These are phyloP conservation scores for Struthio camelus DNA, from an alignment of 2,113 vertebrate species.

Conservation along the genomic window DNA sequence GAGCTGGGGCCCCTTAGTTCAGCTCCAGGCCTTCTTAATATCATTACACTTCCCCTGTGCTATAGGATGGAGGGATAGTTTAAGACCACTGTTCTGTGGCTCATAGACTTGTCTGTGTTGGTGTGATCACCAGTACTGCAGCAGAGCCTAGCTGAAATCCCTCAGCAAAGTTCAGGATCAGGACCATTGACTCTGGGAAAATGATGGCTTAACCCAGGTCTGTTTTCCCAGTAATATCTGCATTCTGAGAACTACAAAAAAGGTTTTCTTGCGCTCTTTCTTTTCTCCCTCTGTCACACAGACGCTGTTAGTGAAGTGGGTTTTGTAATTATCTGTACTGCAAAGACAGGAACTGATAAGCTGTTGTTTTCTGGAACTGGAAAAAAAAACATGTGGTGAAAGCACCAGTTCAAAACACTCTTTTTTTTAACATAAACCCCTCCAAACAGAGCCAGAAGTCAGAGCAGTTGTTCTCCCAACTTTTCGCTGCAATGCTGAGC, in stretches of 20 bases:
- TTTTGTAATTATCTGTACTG: not conserved
- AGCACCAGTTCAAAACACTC: not conserved
- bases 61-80: not conserved
- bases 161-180: not conserved
- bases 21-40: not conserved
- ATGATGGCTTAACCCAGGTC: not conserved
- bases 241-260: not conserved
- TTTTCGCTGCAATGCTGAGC: not conserved
- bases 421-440: not conserved
- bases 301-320: not conserved
- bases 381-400: not conserved
- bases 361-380: constrained; percentile 1
- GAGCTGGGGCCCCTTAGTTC: not conserved
- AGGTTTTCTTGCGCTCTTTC: not conserved
- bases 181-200: not conserved
- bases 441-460: not conserved
- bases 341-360: not conserved
- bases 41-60: not conserved
- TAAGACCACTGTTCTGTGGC: not conserved
- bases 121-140: not conserved
- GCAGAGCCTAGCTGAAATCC: not conserved
- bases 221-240: not conserved
- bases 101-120: not conserved
- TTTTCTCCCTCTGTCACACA: not conserved
- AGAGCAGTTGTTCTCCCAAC: not conserved